Evolutionary conservation across 2,888 invertebrate genomes (phyloP).

Genomic region (Pollenia amentaria): DNA sequence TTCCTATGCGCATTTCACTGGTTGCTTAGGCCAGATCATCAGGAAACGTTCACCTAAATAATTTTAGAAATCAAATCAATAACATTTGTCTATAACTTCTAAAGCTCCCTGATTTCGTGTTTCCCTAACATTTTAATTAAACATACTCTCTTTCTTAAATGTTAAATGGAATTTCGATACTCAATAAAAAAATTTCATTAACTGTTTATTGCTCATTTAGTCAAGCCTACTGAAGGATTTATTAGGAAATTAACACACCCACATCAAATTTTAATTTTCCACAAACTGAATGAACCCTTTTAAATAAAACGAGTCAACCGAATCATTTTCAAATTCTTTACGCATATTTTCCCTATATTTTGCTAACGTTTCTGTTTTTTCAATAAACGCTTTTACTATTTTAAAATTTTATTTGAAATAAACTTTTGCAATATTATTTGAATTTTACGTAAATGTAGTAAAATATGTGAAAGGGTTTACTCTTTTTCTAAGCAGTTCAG

Average conservation of each 20-base stretch:
- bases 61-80: too few species aligned
- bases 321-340: slow-evolving; percentile 5
- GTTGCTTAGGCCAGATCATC: too few species aligned
- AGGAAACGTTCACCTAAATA: too few species aligned
- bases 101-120: too few species aligned
- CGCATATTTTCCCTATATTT: slow-evolving; percentile 54
- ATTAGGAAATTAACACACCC: slow-evolving; percentile 34
- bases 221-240: slow-evolving; percentile 40
- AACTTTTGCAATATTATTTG: not conserved
- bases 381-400: not conserved
- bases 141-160: too few species aligned
- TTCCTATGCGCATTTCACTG: too few species aligned
- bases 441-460: slow-evolving; percentile 29
- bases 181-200: slow-evolving; percentile 43
- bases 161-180: not conserved
- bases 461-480: slow-evolving; percentile 60
- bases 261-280: slow-evolving; percentile 12
- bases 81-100: too few species aligned
- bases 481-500: slow-evolving; percentile 8
- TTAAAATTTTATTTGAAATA: slow-evolving; percentile 1
- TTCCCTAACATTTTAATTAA: too few species aligned
- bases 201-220: slow-evolving; percentile 44
- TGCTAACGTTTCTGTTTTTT: slow-evolving; percentile 39
- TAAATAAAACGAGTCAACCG: not conserved
- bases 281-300: slow-evolving; percentile 30